Base-by-base conservation (phyloP, 2,113 vertebrate species). In the Isurus oxyrinchus region DNA sequence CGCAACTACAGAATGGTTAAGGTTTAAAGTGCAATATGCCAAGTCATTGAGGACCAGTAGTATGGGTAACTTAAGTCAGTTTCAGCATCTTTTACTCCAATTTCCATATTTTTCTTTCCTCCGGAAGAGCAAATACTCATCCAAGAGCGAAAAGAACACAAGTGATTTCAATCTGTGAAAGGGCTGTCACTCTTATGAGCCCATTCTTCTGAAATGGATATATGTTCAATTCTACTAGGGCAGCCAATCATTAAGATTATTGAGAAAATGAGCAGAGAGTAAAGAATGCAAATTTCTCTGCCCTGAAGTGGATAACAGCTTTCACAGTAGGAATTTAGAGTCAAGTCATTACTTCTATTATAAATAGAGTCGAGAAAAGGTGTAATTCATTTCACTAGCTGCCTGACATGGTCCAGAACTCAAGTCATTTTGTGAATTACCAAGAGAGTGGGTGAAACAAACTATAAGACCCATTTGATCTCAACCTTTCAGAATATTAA, bases 241-340 rank as follows among this genome's bases (percentile, higher is more conserved):
- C 16, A 44, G 19, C 23, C 87, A 55, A 57, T 90, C 87, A 90
- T 57, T 57, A 25, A 90, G 53, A 57, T 90, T 90, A 90, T 90
- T 90, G 11, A 27, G 86, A 88, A 88, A 88, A 23, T 88, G 86
- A 90, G 27, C 87, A 57, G 87, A 90, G 25, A 55, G 10, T 27
- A 27, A 31, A 10, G 57, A 57, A 57, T 23, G 23, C 53, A 23
- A 90, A 57, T 90, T 55, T 90, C 7, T 55, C 87, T 57, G 10
- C 8, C 87, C 44, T 90, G 87, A 90, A 90, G 81, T 84, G 81
- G 81, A 84, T 84, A 84, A 84, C n/a, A 44, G 81, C 81, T 84
- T 84, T 21, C 19, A 3, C 40, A 44, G 40, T 57, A 57, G 27
- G 25, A 90, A 90, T 57, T 90, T 84, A 40, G 81, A 84, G 49